A percentile compares a stretch with the other conserved stretches of the same genome.
Conservation (phyloP, 2,797 vertebrate genomes). For the Centroberyx gerrardi region DNA sequence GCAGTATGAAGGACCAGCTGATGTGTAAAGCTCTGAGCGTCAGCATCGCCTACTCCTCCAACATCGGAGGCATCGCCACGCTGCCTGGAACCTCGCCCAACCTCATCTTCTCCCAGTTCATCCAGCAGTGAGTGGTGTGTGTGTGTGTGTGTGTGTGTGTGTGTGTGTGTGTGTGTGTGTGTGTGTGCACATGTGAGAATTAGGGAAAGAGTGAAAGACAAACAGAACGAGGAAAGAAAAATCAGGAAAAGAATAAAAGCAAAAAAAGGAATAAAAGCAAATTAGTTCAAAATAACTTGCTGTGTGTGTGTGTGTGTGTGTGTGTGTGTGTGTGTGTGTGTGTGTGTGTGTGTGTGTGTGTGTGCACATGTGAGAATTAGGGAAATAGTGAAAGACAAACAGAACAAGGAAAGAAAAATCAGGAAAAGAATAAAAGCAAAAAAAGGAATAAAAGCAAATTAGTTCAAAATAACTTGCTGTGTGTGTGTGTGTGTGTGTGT, state of each 20-base stretch:
- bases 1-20: constrained; percentile 81
- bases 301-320: no score
- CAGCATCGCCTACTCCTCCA: constrained; percentile 92
- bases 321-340: no score
- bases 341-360: no score
- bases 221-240: background rate
- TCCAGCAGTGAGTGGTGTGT: constrained; percentile 88
- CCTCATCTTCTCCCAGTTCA: constrained; percentile 93
- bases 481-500: no score
- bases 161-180: no score
- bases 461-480: no score
- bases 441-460: no score
- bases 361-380: no score
- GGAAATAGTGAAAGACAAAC: background rate
- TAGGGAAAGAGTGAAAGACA: background rate
- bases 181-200: no score
- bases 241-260: background rate
- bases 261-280: no score
- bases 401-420: background rate
- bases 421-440: background rate
- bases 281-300: no score
- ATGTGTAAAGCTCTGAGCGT: constrained; percentile 93
- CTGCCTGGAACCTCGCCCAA: constrained; percentile 95
- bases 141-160: background rate
- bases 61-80: constrained; percentile 92